Conservation (phyloP, 2,797 vertebrate species). For the Chrysocyon brachyurus region DNA sequence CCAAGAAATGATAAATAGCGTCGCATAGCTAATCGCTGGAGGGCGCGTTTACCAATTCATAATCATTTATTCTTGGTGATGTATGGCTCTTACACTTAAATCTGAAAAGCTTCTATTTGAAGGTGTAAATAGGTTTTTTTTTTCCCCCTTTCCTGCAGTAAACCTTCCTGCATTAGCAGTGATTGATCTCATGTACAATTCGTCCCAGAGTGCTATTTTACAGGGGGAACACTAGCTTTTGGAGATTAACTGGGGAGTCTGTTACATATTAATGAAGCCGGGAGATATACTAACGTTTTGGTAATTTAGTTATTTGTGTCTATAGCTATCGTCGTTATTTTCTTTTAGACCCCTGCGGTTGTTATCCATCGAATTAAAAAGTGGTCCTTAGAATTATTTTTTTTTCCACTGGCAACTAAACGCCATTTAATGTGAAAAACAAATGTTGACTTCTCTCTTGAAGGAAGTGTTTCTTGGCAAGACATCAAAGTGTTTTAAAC, state of each 20-base stretch:
- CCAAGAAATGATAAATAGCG: conserved; percentile 92
- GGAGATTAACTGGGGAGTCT: conserved; percentile 93
- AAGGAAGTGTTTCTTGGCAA: conserved; percentile 90
- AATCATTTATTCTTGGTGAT: conserved; percentile 95
- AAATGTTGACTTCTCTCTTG: conserved; percentile 93
- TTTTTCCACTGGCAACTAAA: conserved; percentile 90
- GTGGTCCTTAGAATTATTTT: conserved; percentile 91
- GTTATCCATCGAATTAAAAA: conserved; percentile 93
- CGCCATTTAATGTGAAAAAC: conserved; percentile 93
- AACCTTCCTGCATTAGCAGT: conserved; percentile 93
- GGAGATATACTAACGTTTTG: conserved; percentile 92
- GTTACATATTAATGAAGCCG: conserved; percentile 93
- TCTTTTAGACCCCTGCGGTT: conserved; percentile 92
- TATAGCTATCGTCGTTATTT: conserved; percentile 91
- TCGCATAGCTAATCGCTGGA: conserved; percentile 92
- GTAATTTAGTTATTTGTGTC: conserved; percentile 95
- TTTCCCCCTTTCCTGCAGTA: conserved; percentile 87
- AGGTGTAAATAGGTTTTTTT: conserved; percentile 92
- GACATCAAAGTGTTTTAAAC: conserved; percentile 90
- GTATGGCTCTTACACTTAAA: conserved; percentile 93
- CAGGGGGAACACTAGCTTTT: conserved; percentile 92
- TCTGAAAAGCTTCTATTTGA: conserved; percentile 94
- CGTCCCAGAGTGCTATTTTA: conserved; percentile 94
- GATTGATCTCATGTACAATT: conserved; percentile 94
- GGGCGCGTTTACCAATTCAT: conserved; percentile 93